Evolutionary conservation across 1,140 invertebrate species (phyloP).

Genomic region (Drosophila funebris): DNA sequence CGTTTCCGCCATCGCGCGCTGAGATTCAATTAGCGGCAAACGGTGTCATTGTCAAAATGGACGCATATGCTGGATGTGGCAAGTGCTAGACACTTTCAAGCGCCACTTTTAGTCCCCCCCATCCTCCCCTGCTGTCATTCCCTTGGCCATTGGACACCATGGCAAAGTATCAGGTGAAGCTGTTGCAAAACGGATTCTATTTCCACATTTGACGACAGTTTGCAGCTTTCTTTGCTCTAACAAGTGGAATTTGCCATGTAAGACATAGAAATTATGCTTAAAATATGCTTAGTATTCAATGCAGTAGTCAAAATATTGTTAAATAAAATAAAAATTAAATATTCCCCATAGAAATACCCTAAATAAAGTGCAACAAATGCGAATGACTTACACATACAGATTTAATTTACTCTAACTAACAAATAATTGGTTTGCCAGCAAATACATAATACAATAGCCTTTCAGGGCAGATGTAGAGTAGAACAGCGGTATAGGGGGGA

Average conservation of each 20-base stretch:
- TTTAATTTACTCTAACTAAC: constrained; percentile 69
- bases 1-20: constrained; percentile 59
- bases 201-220: constrained; percentile 1
- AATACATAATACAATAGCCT: neutral
- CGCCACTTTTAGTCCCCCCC: neutral
- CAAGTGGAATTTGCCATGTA: too few relatives aligned
- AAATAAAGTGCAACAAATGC: neutral
- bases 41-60: constrained; percentile 45
- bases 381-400: constrained; percentile 16
- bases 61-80: constrained; percentile 20
- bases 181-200: neutral
- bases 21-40: constrained; percentile 73
- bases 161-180: neutral
- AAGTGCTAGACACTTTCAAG: constrained; percentile 18
- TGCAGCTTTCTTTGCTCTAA: neutral
- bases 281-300: too few relatives aligned
- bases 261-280: too few relatives aligned
- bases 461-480: neutral
- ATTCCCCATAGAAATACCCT: neutral
- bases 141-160: neutral
- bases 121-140: neutral
- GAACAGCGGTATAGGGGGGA: neutral
- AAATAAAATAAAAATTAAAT: too few relatives aligned
- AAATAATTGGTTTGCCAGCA: constrained; percentile 59
- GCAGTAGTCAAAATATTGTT: too few relatives aligned